Percentiles rank a stretch among this genome's conserved stretches.
phyloP scores from a whole-genome alignment of 2,797 vertebrate genomes.

The Neomorphus geoffroyi region DNA sequence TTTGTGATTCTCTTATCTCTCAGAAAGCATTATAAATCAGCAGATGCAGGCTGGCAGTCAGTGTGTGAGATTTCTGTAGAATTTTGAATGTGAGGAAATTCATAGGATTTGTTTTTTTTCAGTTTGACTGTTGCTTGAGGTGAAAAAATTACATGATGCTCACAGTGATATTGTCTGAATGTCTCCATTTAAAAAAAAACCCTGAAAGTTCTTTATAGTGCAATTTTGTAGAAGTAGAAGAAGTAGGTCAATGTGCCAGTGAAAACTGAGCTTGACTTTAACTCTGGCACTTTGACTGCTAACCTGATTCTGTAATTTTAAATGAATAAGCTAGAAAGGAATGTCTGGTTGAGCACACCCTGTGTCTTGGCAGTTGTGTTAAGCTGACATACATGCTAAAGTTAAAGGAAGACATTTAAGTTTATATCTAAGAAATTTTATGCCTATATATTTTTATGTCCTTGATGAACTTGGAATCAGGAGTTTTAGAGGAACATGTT shows the following conservation, averaged over 20 bases:
- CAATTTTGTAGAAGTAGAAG: background rate
- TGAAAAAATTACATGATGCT: background rate
- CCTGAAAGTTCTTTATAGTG: background rate
- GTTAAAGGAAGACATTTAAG: background rate
- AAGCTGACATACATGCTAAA: background rate
- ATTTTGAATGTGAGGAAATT: background rate
- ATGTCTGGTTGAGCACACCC: slow-evolving; percentile 28
- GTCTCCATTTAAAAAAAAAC: background rate
- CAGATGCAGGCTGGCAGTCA: background rate
- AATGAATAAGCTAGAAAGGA: slow-evolving; percentile 36
- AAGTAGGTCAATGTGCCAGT: background rate
- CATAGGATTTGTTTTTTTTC: background rate
- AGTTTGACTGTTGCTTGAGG: background rate
- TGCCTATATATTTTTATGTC: background rate
- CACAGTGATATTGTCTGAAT: background rate
- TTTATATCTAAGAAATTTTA: background rate
- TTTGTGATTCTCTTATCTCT: background rate
- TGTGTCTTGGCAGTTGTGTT: background rate
- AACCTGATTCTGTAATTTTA: slow-evolving; percentile 1
- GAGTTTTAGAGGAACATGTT: background rate
- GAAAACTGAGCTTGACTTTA: background rate
- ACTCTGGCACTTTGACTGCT: background rate
- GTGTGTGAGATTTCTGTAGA: background rate
- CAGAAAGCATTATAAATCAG: background rate
- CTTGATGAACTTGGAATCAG: background rate